Conservation (phyloP, 2,113 vertebrate species). For the Lepus americanus region DNA sequence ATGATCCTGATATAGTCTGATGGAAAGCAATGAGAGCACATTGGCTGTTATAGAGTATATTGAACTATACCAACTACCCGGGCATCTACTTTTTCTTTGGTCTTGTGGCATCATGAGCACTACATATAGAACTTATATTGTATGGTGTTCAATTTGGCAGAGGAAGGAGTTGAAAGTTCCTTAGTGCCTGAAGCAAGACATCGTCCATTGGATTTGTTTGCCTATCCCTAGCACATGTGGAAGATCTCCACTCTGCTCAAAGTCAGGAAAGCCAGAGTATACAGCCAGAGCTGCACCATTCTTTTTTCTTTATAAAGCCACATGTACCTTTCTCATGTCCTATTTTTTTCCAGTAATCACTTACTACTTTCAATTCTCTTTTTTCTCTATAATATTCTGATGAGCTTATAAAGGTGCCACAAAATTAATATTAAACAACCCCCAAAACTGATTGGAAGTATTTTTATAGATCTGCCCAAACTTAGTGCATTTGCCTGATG, state of each 20-base stretch:
- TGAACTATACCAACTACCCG: neutral
- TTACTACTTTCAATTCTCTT: neutral
- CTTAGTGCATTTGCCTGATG: no score
- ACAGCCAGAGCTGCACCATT: neutral
- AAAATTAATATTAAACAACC: neutral
- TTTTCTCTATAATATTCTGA: neutral
- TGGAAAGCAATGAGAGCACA: neutral
- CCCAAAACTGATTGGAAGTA: no score
- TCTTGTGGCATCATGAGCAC: neutral
- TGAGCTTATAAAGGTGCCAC: neutral
- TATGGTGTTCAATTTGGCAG: neutral
- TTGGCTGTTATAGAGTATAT: neutral
- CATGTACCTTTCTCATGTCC: neutral
- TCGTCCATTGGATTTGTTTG: neutral
- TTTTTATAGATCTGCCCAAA: no score
- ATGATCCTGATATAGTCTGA: neutral
- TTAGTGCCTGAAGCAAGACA: neutral
- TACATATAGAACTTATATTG: rapidly evolving
- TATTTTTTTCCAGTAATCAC: neutral
- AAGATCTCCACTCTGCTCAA: neutral
- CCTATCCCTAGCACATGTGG: neutral
- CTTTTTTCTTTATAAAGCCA: neutral
- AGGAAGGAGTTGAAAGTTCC: neutral
- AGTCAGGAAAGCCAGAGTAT: neutral
- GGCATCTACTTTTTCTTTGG: neutral